Conservation (phyloP, 2,113 vertebrate species). For the Atrichornis clamosus region DNA sequence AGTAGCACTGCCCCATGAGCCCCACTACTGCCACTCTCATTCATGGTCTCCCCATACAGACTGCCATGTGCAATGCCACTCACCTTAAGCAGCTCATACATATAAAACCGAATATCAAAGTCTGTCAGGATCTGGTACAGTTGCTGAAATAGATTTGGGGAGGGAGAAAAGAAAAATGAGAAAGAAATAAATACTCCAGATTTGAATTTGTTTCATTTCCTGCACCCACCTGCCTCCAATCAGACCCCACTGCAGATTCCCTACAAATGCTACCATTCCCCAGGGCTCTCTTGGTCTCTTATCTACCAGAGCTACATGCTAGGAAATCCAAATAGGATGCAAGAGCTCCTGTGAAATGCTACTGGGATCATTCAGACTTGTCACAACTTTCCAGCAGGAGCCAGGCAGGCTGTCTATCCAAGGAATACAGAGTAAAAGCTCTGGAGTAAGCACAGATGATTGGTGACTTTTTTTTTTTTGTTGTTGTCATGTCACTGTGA, state of each 20-base stretch:
- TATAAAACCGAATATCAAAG: constrained; percentile 98
- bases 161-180: neutral
- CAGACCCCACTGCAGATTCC: neutral
- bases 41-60: neutral
- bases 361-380: neutral
- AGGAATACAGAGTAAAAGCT: neutral
- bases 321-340: neutral
- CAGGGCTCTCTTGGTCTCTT: neutral
- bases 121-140: constrained; percentile 99
- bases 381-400: neutral
- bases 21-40: neutral
- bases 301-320: neutral
- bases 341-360: neutral
- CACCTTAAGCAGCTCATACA: constrained; percentile 99
- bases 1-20: neutral
- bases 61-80: constrained; percentile 48
- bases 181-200: constrained; percentile 25
- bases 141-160: constrained; percentile 81
- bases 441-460: neutral
- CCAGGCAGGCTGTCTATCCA: neutral
- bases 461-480: neutral
- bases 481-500: neutral
- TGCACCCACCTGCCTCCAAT: neutral
- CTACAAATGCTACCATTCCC: neutral
- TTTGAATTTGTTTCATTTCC: neutral